Conservation (phyloP, 2,888 invertebrate species). For the Tachystola acroxantha region DNA sequence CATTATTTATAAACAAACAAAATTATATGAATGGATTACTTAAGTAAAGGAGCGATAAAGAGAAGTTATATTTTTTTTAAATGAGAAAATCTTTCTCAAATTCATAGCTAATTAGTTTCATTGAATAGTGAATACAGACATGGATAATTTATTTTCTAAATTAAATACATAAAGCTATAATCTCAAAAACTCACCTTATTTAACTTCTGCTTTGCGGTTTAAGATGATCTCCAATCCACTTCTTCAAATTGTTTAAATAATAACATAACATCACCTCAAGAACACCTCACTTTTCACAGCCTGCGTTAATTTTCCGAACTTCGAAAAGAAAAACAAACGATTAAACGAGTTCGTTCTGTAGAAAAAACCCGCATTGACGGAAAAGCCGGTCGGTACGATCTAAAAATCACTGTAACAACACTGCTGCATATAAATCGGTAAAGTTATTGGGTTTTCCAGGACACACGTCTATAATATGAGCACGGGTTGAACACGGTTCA, state of each 20-base stretch:
- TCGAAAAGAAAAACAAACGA: slow-evolving; percentile 17
- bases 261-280: slow-evolving; percentile 5
- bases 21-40: not conserved
- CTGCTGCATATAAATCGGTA: slow-evolving; percentile 27
- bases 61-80: too few species aligned
- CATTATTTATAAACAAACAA: slow-evolving; percentile 7
- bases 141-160: too few species aligned
- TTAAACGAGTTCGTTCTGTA: slow-evolving; percentile 20
- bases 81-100: too few species aligned
- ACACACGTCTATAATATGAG: slow-evolving; percentile 45
- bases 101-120: too few species aligned
- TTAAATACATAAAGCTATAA: too few species aligned
- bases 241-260: not conserved
- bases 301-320: slow-evolving; percentile 21
- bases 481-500: slow-evolving; percentile 54
- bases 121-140: too few species aligned
- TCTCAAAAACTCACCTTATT: slow-evolving; percentile 14
- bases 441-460: slow-evolving; percentile 48
- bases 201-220: too few species aligned
- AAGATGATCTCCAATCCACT: not conserved
- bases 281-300: slow-evolving; percentile 31
- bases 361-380: slow-evolving; percentile 37
- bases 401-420: slow-evolving; percentile 29
- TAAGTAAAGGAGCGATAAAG: too few species aligned
- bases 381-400: slow-evolving; percentile 39